Evolutionary conservation across 2,888 invertebrate species (phyloP).

Genomic region (Sussaba pulchella): DNA sequence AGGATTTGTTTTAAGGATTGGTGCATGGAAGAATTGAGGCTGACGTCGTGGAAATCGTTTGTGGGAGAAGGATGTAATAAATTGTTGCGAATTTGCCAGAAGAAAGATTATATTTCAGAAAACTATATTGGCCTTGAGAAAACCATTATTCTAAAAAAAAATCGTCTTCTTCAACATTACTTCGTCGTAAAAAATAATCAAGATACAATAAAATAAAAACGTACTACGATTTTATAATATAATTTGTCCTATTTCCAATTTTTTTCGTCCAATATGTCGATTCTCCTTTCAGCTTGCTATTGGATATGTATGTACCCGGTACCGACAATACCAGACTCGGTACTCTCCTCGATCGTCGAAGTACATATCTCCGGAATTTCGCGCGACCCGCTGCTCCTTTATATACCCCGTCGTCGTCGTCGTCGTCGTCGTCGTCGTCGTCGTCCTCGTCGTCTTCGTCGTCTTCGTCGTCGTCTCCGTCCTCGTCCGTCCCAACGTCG

Average conservation of each 20-base stretch:
- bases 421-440: background rate
- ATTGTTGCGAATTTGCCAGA: no score
- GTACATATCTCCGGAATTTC: conserved; percentile 26
- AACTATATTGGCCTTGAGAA: no score
- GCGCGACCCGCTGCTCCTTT: conserved; percentile 31
- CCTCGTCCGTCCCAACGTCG: conserved; percentile 55
- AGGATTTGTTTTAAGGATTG: conserved; percentile 17
- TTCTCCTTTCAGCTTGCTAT: background rate
- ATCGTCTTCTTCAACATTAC: no score
- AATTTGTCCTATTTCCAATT: background rate
- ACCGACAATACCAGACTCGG: conserved; percentile 21
- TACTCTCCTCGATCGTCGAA: conserved; percentile 35
- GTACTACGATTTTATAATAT: background rate
- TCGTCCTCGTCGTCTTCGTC: conserved; percentile 54
- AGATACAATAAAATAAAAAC: no score
- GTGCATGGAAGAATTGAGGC: conserved; percentile 14
- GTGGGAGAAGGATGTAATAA: no score
- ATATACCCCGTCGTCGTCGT: background rate
- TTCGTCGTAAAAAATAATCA: no score
- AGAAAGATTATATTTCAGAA: no score
- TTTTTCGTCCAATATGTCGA: background rate
- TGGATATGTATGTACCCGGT: background rate
- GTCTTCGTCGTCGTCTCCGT: conserved; percentile 13
- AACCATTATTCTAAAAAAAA: no score
- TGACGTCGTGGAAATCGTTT: no score